Base-by-base conservation (phyloP, 2,113 vertebrate species). In the Cavia aperea region DNA sequence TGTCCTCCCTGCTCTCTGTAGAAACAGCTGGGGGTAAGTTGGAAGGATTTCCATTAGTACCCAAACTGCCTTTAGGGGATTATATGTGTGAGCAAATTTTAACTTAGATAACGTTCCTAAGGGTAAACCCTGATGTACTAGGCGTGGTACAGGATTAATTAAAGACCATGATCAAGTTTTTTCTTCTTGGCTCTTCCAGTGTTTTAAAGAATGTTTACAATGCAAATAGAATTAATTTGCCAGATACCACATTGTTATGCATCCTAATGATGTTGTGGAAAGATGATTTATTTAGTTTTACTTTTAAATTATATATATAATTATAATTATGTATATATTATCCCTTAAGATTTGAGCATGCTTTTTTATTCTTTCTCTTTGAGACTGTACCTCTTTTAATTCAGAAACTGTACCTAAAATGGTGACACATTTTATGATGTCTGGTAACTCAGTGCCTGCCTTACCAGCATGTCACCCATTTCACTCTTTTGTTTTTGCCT, bases 401-500 rank as follows among this genome's bases (percentile, higher is more conserved):
- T 88, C 4, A 89, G 39, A 23, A 84, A 46, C 16, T 78, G 31
- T 90, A 85, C 90, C 39, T 96, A 81, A 86, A 87, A 86, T 86
- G 36, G 29, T 72, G 43, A 12, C 46, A 84, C 11, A 81, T 21
- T 93, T 90, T 49, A n/a, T 43, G 73, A 93, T 72, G 88, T 23
- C 12, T 65, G n/a, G n/a, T 58, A 82, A 68, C 56, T 86, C 78
- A 88, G 23, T 79, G 58, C 36, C 46, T 90, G 60, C 78, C 56
- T 91, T 94, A 77, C 78, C 9, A 81, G 43, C 16, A 83, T 70
- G 62, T 88, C 63, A 78, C 36, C 58, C 9, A 62, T 78, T 49
- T 82, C 62, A 65, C 93, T 81, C 29, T 88, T 92, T 92, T 68
- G 23, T 49, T 91, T 89, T 97, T 81, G 88, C 96, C 88, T 91